Percentiles rank a stretch among this genome's conserved stretches.
Evolutionary conservation across 2,113 vertebrate species (phyloP).

Genomic region (Spermophilus dauricus): DNA sequence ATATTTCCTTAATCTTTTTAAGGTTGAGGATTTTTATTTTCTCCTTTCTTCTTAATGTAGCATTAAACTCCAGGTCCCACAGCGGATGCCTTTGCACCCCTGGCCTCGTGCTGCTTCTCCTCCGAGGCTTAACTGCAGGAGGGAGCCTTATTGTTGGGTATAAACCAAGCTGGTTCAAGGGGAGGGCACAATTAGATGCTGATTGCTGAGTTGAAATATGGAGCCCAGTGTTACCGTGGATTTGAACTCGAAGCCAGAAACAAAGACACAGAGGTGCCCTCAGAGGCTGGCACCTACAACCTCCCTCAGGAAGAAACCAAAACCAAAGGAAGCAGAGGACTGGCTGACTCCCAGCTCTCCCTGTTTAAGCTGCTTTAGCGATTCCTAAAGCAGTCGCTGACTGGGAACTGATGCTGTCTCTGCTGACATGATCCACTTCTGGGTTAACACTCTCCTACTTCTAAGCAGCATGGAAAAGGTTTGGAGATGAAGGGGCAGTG

Average conservation of each 20-base stretch:
- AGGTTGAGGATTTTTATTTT: constrained; percentile 76
- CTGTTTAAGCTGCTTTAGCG: constrained; percentile 47
- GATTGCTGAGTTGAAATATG: constrained; percentile 76
- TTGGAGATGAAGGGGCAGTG: not conserved
- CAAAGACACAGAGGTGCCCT: constrained; percentile 51
- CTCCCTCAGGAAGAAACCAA: not conserved
- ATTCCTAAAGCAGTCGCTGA: constrained; percentile 4
- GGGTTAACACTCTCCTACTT: constrained; percentile 35
- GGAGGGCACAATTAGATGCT: constrained; percentile 62
- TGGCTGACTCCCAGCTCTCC: not conserved
- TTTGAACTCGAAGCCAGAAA: constrained; percentile 75
- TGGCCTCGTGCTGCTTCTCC: constrained; percentile 79
- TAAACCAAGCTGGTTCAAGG: constrained; percentile 72
- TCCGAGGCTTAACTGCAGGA: constrained; percentile 75
- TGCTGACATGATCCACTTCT: constrained; percentile 3
- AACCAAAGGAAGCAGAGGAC: too few relatives aligned
- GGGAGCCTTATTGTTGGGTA: constrained; percentile 69
- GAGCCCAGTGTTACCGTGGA: constrained; percentile 82
- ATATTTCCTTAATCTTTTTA: constrained; percentile 76
- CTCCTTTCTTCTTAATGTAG: not conserved
- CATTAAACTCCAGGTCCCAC: constrained; percentile 68
- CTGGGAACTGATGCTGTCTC: constrained; percentile 16
- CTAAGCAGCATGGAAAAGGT: not conserved
- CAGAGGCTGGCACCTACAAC: not conserved
- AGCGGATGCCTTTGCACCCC: constrained; percentile 72